Evolutionary conservation across 2,113 vertebrate species (phyloP).

Genomic region (Spheniscus mendiculus): DNA sequence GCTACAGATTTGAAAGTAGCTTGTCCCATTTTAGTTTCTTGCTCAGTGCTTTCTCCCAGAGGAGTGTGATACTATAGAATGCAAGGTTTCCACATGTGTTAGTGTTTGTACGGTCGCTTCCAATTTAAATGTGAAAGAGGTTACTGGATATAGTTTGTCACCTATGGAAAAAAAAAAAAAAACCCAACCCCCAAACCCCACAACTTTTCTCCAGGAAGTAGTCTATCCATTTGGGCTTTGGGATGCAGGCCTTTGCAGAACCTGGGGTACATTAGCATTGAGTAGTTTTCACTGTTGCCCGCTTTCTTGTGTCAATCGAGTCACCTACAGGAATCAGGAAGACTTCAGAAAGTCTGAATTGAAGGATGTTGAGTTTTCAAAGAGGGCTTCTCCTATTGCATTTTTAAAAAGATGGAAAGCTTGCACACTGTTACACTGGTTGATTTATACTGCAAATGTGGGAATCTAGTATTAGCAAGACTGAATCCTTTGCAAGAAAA

Average conservation of each 20-base stretch:
- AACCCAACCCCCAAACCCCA: fast-evolving
- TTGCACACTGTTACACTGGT: background rate
- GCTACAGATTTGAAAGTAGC: background rate
- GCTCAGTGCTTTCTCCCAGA: background rate
- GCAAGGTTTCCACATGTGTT: background rate
- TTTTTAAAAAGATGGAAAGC: background rate
- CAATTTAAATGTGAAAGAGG: background rate
- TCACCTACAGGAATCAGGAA: background rate
- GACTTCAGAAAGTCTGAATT: background rate
- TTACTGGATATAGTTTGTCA: background rate
- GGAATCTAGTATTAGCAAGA: background rate
- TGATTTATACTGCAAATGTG: background rate
- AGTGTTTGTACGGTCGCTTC: background rate
- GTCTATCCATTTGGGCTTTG: background rate
- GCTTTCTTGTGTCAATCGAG: fast-evolving
- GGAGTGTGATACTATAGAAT: background rate
- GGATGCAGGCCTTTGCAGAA: background rate
- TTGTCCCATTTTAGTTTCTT: background rate
- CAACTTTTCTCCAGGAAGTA: background rate
- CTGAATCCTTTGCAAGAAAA: background rate
- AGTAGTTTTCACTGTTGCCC: background rate
- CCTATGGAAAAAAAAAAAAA: background rate
- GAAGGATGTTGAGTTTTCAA: background rate
- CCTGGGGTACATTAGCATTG: fast-evolving
- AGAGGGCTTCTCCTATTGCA: background rate